phyloP scores from a whole-genome alignment of 2,888 invertebrate species.

The Lagria hirta region DNA sequence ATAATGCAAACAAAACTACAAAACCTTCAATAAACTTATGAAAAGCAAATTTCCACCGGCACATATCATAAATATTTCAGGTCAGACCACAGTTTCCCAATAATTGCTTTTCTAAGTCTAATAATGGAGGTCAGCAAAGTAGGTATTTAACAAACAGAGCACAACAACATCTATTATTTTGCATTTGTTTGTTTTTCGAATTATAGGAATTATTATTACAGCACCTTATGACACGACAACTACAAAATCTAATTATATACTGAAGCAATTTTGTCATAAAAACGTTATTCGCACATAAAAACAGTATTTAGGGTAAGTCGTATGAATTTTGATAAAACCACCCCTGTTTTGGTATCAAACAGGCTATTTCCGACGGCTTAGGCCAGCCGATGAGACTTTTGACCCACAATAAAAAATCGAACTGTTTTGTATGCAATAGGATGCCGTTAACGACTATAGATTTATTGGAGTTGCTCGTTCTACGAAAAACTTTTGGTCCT shows the following conservation, averaged over 20 bases:
- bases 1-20: too few species aligned
- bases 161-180: conserved; percentile 17
- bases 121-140: conserved; percentile 14
- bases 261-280: conserved; percentile 17
- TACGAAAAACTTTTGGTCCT: conserved; percentile 34
- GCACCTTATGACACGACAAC: conserved; percentile 13
- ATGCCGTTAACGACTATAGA: conserved; percentile 45
- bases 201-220: conserved; percentile 11
- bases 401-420: conserved; percentile 41
- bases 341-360: conserved; percentile 26
- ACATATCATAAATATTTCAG: conserved; percentile 8
- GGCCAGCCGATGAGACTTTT: conserved; percentile 29
- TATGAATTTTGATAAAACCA: conserved; percentile 35
- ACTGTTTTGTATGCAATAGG: conserved; percentile 45
- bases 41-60: too few species aligned
- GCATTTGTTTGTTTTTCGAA: conserved; percentile 12
- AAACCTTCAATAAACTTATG: neutral
- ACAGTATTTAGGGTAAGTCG: conserved; percentile 28
- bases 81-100: conserved; percentile 3
- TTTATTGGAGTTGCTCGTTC: conserved; percentile 43
- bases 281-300: conserved; percentile 26
- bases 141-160: conserved; percentile 13
- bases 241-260: too few species aligned
- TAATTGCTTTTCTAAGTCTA: conserved; percentile 13
- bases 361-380: conserved; percentile 14